Conservation (phyloP, 2,888 invertebrate species). For the Willowsia nigromaculata region DNA sequence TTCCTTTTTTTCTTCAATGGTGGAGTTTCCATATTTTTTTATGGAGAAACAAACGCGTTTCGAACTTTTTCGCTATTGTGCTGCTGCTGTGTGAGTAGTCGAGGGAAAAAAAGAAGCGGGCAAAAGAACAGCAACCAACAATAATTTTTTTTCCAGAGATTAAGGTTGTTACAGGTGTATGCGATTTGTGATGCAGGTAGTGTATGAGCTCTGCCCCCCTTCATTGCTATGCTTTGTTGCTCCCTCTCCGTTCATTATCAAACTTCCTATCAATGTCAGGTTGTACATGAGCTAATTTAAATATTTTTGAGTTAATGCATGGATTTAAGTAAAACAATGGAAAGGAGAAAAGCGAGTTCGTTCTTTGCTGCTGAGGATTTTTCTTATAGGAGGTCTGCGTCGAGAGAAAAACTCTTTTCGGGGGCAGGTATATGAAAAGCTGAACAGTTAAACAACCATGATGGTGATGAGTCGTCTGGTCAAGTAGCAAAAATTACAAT, state of each 20-base stretch:
- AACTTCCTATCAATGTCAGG: slow-evolving; percentile 63
- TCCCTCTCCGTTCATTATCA: slow-evolving; percentile 42
- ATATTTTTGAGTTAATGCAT: slow-evolving; percentile 49
- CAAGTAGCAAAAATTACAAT: slow-evolving; percentile 18
- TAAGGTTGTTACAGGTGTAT: no score
- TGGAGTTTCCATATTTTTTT: neutral
- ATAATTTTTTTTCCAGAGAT: no score
- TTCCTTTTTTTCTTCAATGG: neutral
- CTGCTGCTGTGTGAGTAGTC: no score
- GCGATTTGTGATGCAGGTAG: slow-evolving; percentile 10
- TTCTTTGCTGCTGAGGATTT: neutral
- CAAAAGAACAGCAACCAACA: no score
- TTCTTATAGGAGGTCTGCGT: slow-evolving; percentile 23
- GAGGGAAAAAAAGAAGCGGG: neutral
- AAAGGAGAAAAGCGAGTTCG: neutral
- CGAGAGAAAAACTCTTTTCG: neutral
- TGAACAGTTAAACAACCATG: neutral
- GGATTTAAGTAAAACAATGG: neutral
- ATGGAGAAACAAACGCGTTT: no score
- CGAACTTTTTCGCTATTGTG: no score
- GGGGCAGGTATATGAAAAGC: slow-evolving; percentile 13
- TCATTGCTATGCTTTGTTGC: neutral
- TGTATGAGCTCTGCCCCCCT: slow-evolving; percentile 10
- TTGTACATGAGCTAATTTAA: slow-evolving; percentile 61
- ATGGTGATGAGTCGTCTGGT: neutral